phyloP scores from a whole-genome alignment of 1,140 invertebrate genomes.

The Drosophila dunni region DNA sequence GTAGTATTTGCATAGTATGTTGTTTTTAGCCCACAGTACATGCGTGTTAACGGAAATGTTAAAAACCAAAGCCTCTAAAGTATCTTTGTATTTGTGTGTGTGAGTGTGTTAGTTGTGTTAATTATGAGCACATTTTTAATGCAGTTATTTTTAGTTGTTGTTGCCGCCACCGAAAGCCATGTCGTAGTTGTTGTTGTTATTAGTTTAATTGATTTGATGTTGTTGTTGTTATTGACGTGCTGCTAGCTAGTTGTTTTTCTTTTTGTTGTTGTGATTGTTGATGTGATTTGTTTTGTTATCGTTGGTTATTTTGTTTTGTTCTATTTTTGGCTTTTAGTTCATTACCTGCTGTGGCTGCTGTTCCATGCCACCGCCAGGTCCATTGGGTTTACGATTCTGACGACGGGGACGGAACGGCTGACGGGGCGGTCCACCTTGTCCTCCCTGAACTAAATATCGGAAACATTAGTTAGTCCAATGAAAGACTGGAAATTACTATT shows the following conservation, averaged over 20 bases:
- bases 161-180: slow-evolving; percentile 60
- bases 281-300: slow-evolving; percentile 24
- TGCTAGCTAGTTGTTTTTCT: slow-evolving; percentile 41
- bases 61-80: slow-evolving; percentile 67
- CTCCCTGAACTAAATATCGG: slow-evolving; percentile 55
- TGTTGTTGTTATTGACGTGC: slow-evolving; percentile 45
- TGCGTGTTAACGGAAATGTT: slow-evolving; percentile 46
- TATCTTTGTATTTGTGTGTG: slow-evolving; percentile 33
- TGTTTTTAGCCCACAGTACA: slow-evolving; percentile 32
- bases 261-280: slow-evolving; percentile 40
- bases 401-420: slow-evolving; percentile 77
- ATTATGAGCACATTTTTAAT: slow-evolving; percentile 51
- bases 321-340: slow-evolving; percentile 66
- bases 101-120: slow-evolving; percentile 55
- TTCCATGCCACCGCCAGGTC: slow-evolving; percentile 75
- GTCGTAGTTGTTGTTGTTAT: slow-evolving; percentile 26
- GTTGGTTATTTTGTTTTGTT: slow-evolving; percentile 33
- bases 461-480: neutral
- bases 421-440: slow-evolving; percentile 66
- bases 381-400: slow-evolving; percentile 78
- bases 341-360: slow-evolving; percentile 84
- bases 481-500: slow-evolving; percentile 11
- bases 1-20: slow-evolving; percentile 17
- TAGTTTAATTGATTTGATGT: slow-evolving; percentile 34
- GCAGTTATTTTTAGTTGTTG: slow-evolving; percentile 38